Evolutionary conservation across 2,113 vertebrate species (phyloP), one percentile per base, ranked within the genome.

Genomic region (Eonycteris spelaea): DNA sequence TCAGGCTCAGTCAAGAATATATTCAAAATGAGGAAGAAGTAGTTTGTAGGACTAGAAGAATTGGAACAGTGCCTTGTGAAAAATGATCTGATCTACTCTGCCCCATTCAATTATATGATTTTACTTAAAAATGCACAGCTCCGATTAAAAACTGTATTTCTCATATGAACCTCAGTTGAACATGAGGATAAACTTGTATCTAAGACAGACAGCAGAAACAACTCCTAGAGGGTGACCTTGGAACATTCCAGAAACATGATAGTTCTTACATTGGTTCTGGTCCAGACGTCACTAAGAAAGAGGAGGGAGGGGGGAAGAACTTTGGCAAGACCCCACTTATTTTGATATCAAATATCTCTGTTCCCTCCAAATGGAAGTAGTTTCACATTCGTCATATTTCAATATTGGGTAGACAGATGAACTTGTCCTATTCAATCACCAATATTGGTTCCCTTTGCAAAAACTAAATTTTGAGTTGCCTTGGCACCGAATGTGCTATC

Each of bases 1-100:
- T 92, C 75, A 90, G 91, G 94, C 83, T 95, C 57, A 93, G 83
- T 91, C 89, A 97, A 91, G 24, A 78, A 89, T 95, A 87, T 22
- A 94, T 73, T 67, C 8, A 0, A 94, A 97, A 95, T 94, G 63
- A 95, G 86, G 68, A 97, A 94, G 68, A 86, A 91, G 79, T 71
- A 45, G 30, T 84, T 90, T 96, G 24, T 26, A 95, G 67, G 82
- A 83, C 43, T 82, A 61, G 57, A 74, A 35, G 70, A 85, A 67
- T 68, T 97, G 74, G 71, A 95, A 92, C 21, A 91, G 65, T 73
- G 78, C 51, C 79, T 91, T 80, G 3, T 95, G 68, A 90, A 97
- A 97, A 93, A 97, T 53, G 68, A 70, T 30, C 55, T 94, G 63
- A 91, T 26, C 7, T 92, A 1, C 80, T 38, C 6, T 65, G 92